Percentiles rank a stretch among this genome's conserved stretches.
These are phyloP conservation scores for Slavum lentiscoides DNA, from an alignment of 2,888 invertebrate genomes.

Conservation along the genomic window DNA sequence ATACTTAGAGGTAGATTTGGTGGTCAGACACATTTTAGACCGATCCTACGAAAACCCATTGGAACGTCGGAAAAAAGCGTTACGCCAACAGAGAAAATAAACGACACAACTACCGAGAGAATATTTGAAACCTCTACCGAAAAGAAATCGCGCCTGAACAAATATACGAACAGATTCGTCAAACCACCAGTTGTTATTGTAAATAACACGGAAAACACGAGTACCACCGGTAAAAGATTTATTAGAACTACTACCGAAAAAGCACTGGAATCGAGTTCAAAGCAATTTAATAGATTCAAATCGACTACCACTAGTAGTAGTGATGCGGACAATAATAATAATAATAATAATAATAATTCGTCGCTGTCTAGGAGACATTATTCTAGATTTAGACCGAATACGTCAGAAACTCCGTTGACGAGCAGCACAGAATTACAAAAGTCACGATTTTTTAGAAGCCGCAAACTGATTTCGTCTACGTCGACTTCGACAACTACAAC, in stretches of 20 bases:
- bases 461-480: conserved; percentile 29
- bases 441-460: conserved; percentile 37
- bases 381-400: conserved; percentile 28
- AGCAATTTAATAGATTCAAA: conserved; percentile 25
- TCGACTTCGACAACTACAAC: conserved; percentile 55
- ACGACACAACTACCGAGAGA: conserved; percentile 20
- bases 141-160: conserved; percentile 22
- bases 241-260: conserved; percentile 14
- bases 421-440: conserved; percentile 37
- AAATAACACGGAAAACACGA: conserved; percentile 20
- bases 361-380: conserved; percentile 2
- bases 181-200: neutral
- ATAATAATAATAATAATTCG: neutral
- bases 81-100: conserved; percentile 1
- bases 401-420: neutral
- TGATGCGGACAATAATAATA: neutral
- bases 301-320: neutral
- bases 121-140: neutral
- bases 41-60: conserved; percentile 16
- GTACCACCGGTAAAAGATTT: conserved; percentile 18
- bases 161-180: conserved; percentile 30
- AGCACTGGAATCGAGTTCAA: neutral
- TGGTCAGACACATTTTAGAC: conserved; percentile 16
- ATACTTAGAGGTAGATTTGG: conserved; percentile 39
- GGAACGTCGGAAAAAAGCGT: neutral